Evolutionary conservation across 1,140 invertebrate genomes (phyloP).

Genomic region (Aphelinus atriplicis): DNA sequence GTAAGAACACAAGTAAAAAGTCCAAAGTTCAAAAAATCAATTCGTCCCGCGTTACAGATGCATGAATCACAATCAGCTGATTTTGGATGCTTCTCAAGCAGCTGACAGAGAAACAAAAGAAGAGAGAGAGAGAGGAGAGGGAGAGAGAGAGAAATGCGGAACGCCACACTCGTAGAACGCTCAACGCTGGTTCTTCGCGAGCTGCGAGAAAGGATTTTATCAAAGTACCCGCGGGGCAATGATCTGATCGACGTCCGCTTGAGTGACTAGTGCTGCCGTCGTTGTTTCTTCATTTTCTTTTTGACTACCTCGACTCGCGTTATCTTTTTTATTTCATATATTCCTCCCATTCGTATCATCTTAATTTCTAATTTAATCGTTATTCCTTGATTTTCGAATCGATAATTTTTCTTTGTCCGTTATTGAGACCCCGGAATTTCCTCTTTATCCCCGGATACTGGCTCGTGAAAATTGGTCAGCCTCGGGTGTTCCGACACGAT

Average conservation of each 20-base stretch:
- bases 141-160: constrained; percentile 34
- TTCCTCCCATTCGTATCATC: no score
- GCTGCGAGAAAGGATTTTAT: constrained; percentile 48
- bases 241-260: constrained; percentile 44
- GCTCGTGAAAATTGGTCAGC: no score
- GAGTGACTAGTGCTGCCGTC: constrained; percentile 38
- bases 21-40: constrained; percentile 16
- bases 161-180: constrained; percentile 44
- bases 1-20: no score
- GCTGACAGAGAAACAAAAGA: constrained; percentile 42
- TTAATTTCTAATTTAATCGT: no score
- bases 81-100: constrained; percentile 48
- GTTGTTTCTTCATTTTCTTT: constrained; percentile 1
- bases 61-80: constrained; percentile 57
- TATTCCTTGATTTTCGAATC: no score
- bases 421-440: no score
- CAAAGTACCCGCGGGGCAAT: constrained; percentile 50
- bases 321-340: no score
- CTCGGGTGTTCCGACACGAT: no score
- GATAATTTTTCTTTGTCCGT: no score
- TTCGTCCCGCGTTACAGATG: constrained; percentile 45
- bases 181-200: constrained; percentile 26
- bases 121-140: background rate
- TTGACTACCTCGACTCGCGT: background rate
- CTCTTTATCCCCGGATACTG: no score